Conservation (phyloP, 2,797 vertebrate genomes). For the Catostomus latipinnis region DNA sequence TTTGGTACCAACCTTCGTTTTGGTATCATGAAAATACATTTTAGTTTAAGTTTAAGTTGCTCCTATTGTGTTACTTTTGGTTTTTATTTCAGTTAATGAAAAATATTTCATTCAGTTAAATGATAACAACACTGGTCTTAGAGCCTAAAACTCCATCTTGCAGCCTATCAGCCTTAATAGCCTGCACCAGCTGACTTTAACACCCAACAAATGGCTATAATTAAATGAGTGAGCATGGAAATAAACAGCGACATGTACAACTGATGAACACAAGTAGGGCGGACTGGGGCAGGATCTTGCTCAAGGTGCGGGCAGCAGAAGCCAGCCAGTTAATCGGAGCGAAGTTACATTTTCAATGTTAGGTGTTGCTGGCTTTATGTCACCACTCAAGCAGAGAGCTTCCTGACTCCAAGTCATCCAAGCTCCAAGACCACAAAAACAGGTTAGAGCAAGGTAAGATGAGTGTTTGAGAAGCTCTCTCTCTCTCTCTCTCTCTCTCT, state of each 20-base stretch:
- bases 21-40: too few species aligned
- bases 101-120: too few species aligned
- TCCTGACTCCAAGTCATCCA: constrained; percentile 61
- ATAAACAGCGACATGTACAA: constrained; percentile 59
- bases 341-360: constrained; percentile 76
- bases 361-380: constrained; percentile 69
- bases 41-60: too few species aligned
- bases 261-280: constrained; percentile 49
- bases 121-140: background rate
- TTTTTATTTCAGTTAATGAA: too few species aligned
- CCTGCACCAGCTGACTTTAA: constrained; percentile 49
- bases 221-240: constrained; percentile 48
- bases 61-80: too few species aligned
- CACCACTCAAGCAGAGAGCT: constrained; percentile 61
- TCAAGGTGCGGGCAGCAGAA: constrained; percentile 66
- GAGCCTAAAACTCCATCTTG: constrained; percentile 6
- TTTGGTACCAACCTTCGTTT: too few species aligned
- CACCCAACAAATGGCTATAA: constrained; percentile 52
- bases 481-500: background rate
- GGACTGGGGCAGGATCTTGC: constrained; percentile 63
- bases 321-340: constrained; percentile 74
- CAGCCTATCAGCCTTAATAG: constrained; percentile 21
- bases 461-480: background rate
- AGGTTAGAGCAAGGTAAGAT: background rate
- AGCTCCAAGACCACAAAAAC: constrained; percentile 59